phyloP scores from a whole-genome alignment of 1,140 invertebrate species.

The Diploscapter pachys region DNA sequence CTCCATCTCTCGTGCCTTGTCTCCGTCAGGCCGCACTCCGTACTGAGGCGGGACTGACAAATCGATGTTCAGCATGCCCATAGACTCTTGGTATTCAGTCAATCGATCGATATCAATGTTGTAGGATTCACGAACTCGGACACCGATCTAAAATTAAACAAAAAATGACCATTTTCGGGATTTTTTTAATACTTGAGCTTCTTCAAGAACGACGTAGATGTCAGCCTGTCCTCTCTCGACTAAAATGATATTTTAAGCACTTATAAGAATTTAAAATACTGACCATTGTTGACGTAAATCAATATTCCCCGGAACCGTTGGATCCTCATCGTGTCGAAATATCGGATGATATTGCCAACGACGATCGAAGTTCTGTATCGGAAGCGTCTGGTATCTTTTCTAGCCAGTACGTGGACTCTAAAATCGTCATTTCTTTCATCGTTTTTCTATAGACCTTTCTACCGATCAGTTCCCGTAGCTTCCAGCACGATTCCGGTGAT shows the following conservation, averaged over 20 bases:
- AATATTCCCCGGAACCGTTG: slow-evolving; percentile 55
- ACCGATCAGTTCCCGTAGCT: slow-evolving; percentile 52
- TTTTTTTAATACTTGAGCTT: slow-evolving; percentile 33
- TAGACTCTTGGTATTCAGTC: slow-evolving; percentile 54
- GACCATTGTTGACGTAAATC: slow-evolving; percentile 53
- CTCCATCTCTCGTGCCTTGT: slow-evolving; percentile 38
- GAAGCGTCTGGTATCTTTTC: slow-evolving; percentile 55
- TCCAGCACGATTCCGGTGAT: slow-evolving; percentile 57
- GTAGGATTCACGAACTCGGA: slow-evolving; percentile 55
- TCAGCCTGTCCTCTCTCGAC: slow-evolving; percentile 57
- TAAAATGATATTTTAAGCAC: too few species aligned
- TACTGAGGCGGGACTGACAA: slow-evolving; percentile 53
- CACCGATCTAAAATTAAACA: slow-evolving; percentile 39
- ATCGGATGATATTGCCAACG: slow-evolving; percentile 55
- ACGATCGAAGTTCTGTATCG: slow-evolving; percentile 56
- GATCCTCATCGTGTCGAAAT: slow-evolving; percentile 56
- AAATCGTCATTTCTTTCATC: not conserved
- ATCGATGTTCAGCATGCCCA: slow-evolving; percentile 54
- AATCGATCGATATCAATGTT: slow-evolving; percentile 56
- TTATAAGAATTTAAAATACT: too few species aligned
- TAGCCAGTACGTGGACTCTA: slow-evolving; percentile 47
- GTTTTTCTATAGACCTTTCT: slow-evolving; percentile 5
- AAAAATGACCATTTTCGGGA: not conserved
- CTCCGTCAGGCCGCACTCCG: slow-evolving; percentile 47
- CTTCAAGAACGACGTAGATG: slow-evolving; percentile 58